Evolutionary conservation across 2,113 vertebrate genomes (phyloP), one percentile per base, ranked within the genome.

Genomic region (Urocolius indicus): DNA sequence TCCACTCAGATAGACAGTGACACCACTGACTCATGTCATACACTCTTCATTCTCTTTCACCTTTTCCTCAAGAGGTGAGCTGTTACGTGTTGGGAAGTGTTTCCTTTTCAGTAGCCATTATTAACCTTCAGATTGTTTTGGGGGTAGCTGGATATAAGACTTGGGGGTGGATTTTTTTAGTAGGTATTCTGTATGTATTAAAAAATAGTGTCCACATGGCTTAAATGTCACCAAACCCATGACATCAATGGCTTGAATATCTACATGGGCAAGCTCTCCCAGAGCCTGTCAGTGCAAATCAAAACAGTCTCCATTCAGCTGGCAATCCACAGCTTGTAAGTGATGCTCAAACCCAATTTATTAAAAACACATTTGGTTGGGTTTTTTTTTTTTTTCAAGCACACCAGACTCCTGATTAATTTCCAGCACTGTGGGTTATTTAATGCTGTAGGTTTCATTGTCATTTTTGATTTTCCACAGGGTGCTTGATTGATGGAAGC

Each of bases 371-470:
- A 97, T 97, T 98, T 98, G 95, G 38, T 41, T 41, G 38, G 38
- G 38, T 41, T 97, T 98, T 96, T 96, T 96, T 94, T 41, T 97
- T 98, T 96, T 96, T 96, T 94, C 93, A 84, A 96, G 95, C 96
- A 79, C 93, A 97, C 90, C 94, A 94, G 97, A 94, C 96, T 96
- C 97, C 96, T 97, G 97, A 98, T 98, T 97, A 98, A 98, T 98
- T 97, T 73, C 96, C 93, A 93, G 96, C 90, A 75, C 95, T 22
- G 23, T 66, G 92, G 93, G 91, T 97, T 98, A 96, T 97, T 98
- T 98, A 97, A 97, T 96, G 96, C 95, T 52, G 67, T 54, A 87
- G 90, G 94, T 97, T 97, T 94, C 95, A 30, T 96, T 98, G 98
- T 98, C 97, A 96, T 96, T 93, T 96, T 87, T 96, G 96, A 98